Base-by-base conservation (phyloP, 2,888 invertebrate genomes). In the Carterocephalus palaemon region DNA sequence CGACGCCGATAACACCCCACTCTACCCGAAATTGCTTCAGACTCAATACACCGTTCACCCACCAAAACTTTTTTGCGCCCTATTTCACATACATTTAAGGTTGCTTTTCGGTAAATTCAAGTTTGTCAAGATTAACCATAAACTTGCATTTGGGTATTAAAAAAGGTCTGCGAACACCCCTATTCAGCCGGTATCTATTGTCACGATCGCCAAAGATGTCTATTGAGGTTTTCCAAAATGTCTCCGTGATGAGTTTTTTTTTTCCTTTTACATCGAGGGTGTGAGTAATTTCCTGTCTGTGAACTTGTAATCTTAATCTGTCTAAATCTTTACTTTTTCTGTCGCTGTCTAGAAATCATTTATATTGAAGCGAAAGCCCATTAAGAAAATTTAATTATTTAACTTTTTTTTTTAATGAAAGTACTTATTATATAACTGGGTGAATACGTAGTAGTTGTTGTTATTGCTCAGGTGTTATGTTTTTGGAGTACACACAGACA, bases 151-250 rank as follows among this genome's bases (percentile, higher is more conserved):
- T 55, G 60, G 52, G 60, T 67, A 69, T 74, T 56, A 79, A 80
- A 80, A 80, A 81, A 75, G 70, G 71, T 69, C 71, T 74, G 75
- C 65, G 67, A 74, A 75, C 79, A 77, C 76, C 77, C 76, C 75
- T 70, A 71, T 68, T 68, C 68, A 67, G 53, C 19, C 47, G 39
- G 51, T 67, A 81, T 79, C 80, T 79, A 64, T 80, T 79, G 76
- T 80, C 64, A 73, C 64, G 56, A 78, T 80, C 77, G 52, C 54
- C 56, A 60, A 52, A 60, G 69, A 67, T 65, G 67, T 64, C 57
- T 66, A 69, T 64, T 60, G 67, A 63, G 71, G 66, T 59, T 62
- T 64, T 54, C 50, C 61, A 60, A 62, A 64, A 67, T 64, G 61
- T 61, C 59, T 53, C 62, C 66, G 29, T 16, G 67, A 70, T 70